Percentiles rank a stretch among this genome's conserved stretches.
phyloP scores from a whole-genome alignment of 2,797 vertebrate species.

The Pseudopleuronectes americanus region DNA sequence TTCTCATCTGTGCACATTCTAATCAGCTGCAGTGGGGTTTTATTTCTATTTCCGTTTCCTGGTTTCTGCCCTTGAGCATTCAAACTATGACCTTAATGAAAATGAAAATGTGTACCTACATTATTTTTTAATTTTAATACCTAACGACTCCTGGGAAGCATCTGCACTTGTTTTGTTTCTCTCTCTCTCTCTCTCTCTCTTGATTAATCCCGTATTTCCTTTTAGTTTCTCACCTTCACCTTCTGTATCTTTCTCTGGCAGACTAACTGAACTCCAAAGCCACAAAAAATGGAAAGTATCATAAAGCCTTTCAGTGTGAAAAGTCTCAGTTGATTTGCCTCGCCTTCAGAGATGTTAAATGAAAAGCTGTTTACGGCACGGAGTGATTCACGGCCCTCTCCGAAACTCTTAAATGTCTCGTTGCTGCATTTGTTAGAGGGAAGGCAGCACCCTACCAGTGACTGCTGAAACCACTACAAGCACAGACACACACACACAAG shows the following conservation, averaged over 20 bases:
- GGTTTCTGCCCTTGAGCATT: neutral
- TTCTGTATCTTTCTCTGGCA: neutral
- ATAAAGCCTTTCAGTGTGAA: constrained; percentile 8
- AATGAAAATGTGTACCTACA: no score
- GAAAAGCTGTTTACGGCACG: constrained; percentile 29
- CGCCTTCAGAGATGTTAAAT: constrained; percentile 14
- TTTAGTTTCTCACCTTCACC: constrained; percentile 8
- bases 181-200: neutral
- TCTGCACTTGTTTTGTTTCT: neutral
- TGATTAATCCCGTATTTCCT: neutral
- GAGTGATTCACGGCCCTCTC: constrained; percentile 9
- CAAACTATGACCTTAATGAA: neutral
- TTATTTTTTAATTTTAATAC: no score
- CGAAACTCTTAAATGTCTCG: constrained; percentile 15
- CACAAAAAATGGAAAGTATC: constrained; percentile 10
- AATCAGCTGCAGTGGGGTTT: neutral
- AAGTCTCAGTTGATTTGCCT: constrained; percentile 19
- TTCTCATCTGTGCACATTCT: neutral
- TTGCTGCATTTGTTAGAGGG: neutral
- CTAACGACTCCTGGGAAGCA: neutral
- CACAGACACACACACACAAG: neutral
- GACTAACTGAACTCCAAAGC: neutral
- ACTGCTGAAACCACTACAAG: constrained; percentile 16
- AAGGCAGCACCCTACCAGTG: neutral
- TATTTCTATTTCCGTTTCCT: no score